Percentiles rank a stretch among this genome's conserved stretches.
These are phyloP conservation scores for Brachirus orientalis DNA, from an alignment of 2,113 vertebrate genomes.

Conservation along the genomic window DNA sequence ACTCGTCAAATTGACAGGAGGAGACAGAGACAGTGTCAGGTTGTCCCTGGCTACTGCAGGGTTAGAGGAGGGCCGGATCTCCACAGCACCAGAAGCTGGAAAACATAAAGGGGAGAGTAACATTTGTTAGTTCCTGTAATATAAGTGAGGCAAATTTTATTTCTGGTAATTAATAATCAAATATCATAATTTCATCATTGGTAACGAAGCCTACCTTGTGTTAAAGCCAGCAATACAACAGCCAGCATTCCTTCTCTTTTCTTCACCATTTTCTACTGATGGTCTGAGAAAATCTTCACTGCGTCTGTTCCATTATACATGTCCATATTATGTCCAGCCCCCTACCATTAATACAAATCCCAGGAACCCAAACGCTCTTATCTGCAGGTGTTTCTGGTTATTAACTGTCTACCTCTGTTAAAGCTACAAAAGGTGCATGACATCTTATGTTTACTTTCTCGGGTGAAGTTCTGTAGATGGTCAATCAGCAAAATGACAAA, in stretches of 20 bases:
- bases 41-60: constrained; percentile 43
- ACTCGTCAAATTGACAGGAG: background rate
- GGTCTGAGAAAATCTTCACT: constrained; percentile 12
- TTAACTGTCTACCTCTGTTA: constrained; percentile 32
- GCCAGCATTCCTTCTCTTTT: constrained; percentile 4
- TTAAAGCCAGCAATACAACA: constrained; percentile 30
- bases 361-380: constrained; percentile 40
- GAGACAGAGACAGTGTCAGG: constrained; percentile 55
- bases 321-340: constrained; percentile 31
- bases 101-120: constrained; percentile 13
- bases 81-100: constrained; percentile 29
- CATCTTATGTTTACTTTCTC: constrained; percentile 24
- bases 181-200: background rate
- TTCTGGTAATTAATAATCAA: background rate
- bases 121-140: background rate
- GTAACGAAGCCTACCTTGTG: constrained; percentile 27
- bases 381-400: constrained; percentile 53
- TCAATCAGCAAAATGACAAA: constrained; percentile 53
- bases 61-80: constrained; percentile 55
- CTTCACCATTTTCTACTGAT: constrained; percentile 41
- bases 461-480: constrained; percentile 34
- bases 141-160: background rate
- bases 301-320: constrained; percentile 25
- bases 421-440: constrained; percentile 43
- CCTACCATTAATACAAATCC: constrained; percentile 20